phyloP scores from a whole-genome alignment of 2,113 vertebrate species.

The Urocolius indicus region DNA sequence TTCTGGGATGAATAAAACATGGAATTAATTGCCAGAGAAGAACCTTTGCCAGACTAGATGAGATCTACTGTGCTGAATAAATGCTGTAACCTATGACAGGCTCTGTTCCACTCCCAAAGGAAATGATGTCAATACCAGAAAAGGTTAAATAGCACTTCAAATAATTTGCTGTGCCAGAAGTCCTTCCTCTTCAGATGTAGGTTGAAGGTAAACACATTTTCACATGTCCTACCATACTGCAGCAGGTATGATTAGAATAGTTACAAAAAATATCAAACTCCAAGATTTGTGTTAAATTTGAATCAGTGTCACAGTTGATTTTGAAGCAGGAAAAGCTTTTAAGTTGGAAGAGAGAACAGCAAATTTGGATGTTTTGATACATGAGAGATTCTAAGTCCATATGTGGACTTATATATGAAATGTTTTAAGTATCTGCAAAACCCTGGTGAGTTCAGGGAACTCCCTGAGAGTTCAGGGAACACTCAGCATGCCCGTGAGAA shows the following conservation, averaged over 20 bases:
- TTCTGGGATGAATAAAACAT: constrained; percentile 82
- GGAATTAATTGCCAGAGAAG: constrained; percentile 75
- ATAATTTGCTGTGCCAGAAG: background rate
- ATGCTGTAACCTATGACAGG: constrained; percentile 39
- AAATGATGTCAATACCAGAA: constrained; percentile 55
- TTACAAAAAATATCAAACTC: background rate
- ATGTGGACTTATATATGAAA: background rate
- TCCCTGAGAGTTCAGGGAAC: background rate
- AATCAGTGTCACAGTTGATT: background rate
- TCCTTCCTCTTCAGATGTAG: background rate
- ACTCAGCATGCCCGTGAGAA: background rate
- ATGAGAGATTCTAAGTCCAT: background rate
- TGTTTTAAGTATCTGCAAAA: background rate
- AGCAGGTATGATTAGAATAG: background rate
- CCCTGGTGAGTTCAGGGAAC: background rate
- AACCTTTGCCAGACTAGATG: constrained; percentile 48
- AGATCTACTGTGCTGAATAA: constrained; percentile 53
- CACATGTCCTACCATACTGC: background rate
- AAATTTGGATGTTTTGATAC: background rate
- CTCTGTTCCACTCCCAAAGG: constrained; percentile 37
- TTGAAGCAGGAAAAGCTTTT: background rate
- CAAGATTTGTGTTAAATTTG: background rate
- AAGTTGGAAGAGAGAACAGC: background rate
- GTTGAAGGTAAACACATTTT: background rate
- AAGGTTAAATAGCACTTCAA: constrained; percentile 55